Evolutionary conservation across 2,888 invertebrate species (phyloP).

Genomic region (Petrolisthes cinctipes): DNA sequence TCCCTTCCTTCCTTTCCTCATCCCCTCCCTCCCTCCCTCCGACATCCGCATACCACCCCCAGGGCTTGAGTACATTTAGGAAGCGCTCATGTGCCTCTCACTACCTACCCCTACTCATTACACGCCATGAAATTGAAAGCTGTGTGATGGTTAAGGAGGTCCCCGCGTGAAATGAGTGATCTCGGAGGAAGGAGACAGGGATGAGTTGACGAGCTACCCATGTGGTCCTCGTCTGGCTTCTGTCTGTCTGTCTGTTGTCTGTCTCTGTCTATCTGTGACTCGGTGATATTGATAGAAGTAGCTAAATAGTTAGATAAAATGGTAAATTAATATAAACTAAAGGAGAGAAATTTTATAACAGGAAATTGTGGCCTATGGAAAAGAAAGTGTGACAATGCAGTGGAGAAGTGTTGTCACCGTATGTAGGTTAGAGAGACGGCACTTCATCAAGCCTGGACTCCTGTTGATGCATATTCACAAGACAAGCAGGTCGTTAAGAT

Average conservation of each 20-base stretch:
- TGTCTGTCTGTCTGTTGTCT: no score
- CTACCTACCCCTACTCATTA: background rate
- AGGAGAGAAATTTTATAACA: no score
- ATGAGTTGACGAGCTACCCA: no score
- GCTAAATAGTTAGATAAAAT: no score
- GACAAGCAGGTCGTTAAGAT: conserved; percentile 23
- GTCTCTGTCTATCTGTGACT: no score
- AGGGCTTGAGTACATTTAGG: background rate
- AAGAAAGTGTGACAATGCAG: no score
- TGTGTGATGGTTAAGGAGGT: background rate
- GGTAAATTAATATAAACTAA: no score
- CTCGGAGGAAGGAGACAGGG: background rate
- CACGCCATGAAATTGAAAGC: conserved; percentile 15
- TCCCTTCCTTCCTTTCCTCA: background rate
- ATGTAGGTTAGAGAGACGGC: conserved; percentile 1
- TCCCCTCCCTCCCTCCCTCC: background rate
- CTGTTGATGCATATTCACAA: conserved; percentile 32
- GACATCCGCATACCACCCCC: background rate
- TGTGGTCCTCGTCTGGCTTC: no score
- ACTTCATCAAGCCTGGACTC: conserved; percentile 17
- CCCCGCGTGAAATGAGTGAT: background rate
- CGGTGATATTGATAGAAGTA: no score
- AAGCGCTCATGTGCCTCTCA: background rate
- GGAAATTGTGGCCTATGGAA: no score
- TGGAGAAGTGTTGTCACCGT: no score